phyloP scores from a whole-genome alignment of 2,888 invertebrate species.

The Himalopsyche tibetana region DNA sequence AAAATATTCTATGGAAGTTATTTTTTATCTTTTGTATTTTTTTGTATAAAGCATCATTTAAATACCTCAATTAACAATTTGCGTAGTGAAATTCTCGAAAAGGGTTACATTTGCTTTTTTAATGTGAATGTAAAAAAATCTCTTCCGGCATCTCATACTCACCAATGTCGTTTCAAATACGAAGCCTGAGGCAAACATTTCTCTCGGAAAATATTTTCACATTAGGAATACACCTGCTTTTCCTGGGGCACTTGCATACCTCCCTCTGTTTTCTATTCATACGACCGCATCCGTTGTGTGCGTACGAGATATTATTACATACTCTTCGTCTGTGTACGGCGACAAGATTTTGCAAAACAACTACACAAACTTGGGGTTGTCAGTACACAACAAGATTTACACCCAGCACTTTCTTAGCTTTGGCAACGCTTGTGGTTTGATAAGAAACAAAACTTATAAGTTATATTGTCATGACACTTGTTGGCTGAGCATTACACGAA shows the following conservation, averaged over 20 bases:
- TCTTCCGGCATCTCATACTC: constrained; percentile 31
- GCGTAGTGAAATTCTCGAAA: background rate
- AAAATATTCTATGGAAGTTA: too few relatives aligned
- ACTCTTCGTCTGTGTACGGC: background rate
- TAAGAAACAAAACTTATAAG: constrained; percentile 41
- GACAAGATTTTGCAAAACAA: constrained; percentile 37
- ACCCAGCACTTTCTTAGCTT: constrained; percentile 23
- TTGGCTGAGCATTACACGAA: background rate
- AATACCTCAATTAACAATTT: background rate
- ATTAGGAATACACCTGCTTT: constrained; percentile 41
- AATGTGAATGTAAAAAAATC: constrained; percentile 37
- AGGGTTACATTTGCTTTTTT: background rate
- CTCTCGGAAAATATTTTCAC: constrained; percentile 39
- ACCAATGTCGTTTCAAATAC: constrained; percentile 1
- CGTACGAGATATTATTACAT: constrained; percentile 9
- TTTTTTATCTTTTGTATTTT: too few relatives aligned
- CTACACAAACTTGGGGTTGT: constrained; percentile 45
- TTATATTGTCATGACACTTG: constrained; percentile 42
- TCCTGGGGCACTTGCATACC: constrained; percentile 36
- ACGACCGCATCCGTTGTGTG: constrained; percentile 32
- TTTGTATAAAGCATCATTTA: too few relatives aligned
- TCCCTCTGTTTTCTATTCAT: constrained; percentile 43
- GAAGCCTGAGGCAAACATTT: constrained; percentile 33
- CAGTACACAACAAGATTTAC: constrained; percentile 36
- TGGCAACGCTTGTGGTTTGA: constrained; percentile 41